These are phyloP conservation scores for Reinhardtius hippoglossoides DNA, from an alignment of 2,113 vertebrate genomes.

Conservation along the genomic window DNA sequence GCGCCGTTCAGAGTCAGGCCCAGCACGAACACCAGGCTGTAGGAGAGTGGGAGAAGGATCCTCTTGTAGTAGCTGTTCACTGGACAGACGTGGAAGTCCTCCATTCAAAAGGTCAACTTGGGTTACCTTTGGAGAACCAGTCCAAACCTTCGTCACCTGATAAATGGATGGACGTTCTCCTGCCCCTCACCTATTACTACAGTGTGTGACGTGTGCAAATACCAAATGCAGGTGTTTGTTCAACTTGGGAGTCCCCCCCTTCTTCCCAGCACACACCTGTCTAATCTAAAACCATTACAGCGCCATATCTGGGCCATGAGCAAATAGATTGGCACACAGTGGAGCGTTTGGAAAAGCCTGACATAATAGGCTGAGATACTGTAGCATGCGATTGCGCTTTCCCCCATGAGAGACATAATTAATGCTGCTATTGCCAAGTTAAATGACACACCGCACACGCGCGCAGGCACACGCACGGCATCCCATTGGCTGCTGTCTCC, in stretches of 20 bases:
- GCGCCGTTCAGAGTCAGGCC: slow-evolving; percentile 70
- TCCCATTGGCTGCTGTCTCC: slow-evolving; percentile 81
- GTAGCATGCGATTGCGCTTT: background rate
- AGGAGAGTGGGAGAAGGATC: slow-evolving; percentile 68
- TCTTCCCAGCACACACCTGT: slow-evolving; percentile 25
- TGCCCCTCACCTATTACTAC: background rate
- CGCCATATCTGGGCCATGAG: slow-evolving; percentile 31
- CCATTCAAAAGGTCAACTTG: slow-evolving; percentile 30
- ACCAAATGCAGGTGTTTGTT: slow-evolving; percentile 51
- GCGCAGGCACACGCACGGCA: slow-evolving; percentile 58
- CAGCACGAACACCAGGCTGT: slow-evolving; percentile 68
- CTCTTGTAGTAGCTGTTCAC: slow-evolving; percentile 63
- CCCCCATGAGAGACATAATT: slow-evolving; percentile 73
- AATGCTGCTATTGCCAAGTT: slow-evolving; percentile 83
- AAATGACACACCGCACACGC: slow-evolving; percentile 72
- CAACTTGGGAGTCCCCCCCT: slow-evolving; percentile 8
- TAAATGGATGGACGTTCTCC: background rate
- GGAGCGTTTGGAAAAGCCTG: slow-evolving; percentile 7
- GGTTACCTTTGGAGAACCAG: too few relatives aligned
- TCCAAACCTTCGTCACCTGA: too few relatives aligned
- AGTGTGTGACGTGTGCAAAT: background rate
- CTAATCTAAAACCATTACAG: slow-evolving; percentile 23
- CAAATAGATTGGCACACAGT: slow-evolving; percentile 30
- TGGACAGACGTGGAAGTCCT: slow-evolving; percentile 56
- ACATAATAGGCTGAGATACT: slow-evolving; percentile 20